Conservation (phyloP, 2,888 invertebrate species). For the Luffia ferchaultella region DNA sequence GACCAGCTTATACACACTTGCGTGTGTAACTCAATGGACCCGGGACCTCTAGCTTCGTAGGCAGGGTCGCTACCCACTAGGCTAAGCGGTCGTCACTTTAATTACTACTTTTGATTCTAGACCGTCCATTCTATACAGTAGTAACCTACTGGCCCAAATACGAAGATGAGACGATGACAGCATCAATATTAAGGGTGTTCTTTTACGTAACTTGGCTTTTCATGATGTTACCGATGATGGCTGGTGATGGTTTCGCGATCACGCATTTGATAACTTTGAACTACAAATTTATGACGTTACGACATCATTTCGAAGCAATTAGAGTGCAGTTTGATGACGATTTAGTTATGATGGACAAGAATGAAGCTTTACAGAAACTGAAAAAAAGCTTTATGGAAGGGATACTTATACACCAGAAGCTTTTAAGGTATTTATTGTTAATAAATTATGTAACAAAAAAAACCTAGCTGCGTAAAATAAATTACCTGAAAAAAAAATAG, state of each 20-base stretch:
- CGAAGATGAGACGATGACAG: slow-evolving; percentile 29
- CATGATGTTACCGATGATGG: slow-evolving; percentile 57
- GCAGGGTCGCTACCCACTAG: too few relatives aligned
- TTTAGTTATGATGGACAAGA: slow-evolving; percentile 16
- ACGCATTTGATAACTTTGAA: slow-evolving; percentile 39
- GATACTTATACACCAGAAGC: slow-evolving; percentile 43
- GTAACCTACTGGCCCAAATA: slow-evolving; percentile 46
- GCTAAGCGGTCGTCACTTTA: too few relatives aligned
- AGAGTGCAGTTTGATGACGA: slow-evolving; percentile 30
- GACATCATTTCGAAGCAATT: slow-evolving; percentile 35
- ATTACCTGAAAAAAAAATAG: too few relatives aligned
- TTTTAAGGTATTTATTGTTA: slow-evolving; percentile 43
- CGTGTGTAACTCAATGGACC: too few relatives aligned
- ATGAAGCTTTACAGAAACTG: slow-evolving; percentile 26
- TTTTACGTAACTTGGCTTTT: slow-evolving; percentile 49
- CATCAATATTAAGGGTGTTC: slow-evolving; percentile 35
- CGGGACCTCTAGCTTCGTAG: too few relatives aligned
- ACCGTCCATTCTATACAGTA: slow-evolving; percentile 50
- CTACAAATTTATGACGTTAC: slow-evolving; percentile 42
- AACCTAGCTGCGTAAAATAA: too few relatives aligned
- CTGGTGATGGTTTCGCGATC: slow-evolving; percentile 49
- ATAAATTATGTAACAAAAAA: too few relatives aligned
- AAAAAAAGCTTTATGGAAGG: slow-evolving; percentile 36
- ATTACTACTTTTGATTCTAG: background rate
- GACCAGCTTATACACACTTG: too few relatives aligned